Percentiles rank a stretch among this genome's conserved stretches.
phyloP scores from a whole-genome alignment of 2,113 vertebrate species.

The Rhinopomastus cyanomelas region DNA sequence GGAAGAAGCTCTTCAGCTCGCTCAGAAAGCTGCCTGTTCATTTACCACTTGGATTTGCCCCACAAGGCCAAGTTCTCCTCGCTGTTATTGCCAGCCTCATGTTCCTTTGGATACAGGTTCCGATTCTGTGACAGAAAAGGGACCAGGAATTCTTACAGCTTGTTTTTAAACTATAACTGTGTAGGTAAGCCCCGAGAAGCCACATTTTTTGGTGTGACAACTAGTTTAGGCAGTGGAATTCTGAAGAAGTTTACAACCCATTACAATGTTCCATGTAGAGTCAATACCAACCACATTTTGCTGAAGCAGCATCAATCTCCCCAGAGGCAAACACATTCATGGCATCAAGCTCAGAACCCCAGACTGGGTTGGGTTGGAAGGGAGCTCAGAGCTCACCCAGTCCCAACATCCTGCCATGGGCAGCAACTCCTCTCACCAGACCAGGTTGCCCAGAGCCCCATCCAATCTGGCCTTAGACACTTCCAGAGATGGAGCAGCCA shows the following conservation, averaged over 20 bases:
- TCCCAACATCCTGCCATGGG: not conserved
- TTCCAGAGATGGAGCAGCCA: not conserved
- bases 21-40: not conserved
- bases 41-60: not conserved
- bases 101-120: not conserved
- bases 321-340: not conserved
- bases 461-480: not conserved
- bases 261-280: rapidly evolving
- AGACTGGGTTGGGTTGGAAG: not conserved
- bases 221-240: not conserved
- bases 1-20: not conserved
- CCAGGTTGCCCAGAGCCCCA: not conserved
- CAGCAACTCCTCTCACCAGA: not conserved
- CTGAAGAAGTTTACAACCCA: not conserved
- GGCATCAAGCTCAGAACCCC: not conserved
- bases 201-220: not conserved
- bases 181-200: not conserved
- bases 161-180: not conserved
- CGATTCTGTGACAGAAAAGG: not conserved
- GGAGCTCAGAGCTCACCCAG: not conserved
- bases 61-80: not conserved
- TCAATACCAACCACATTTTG: not conserved
- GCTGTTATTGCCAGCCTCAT: not conserved
- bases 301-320: not conserved
- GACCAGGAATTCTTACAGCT: not conserved